These are phyloP conservation scores for Drosophila dunni DNA, from an alignment of 1,140 invertebrate species.

Conservation along the genomic window DNA sequence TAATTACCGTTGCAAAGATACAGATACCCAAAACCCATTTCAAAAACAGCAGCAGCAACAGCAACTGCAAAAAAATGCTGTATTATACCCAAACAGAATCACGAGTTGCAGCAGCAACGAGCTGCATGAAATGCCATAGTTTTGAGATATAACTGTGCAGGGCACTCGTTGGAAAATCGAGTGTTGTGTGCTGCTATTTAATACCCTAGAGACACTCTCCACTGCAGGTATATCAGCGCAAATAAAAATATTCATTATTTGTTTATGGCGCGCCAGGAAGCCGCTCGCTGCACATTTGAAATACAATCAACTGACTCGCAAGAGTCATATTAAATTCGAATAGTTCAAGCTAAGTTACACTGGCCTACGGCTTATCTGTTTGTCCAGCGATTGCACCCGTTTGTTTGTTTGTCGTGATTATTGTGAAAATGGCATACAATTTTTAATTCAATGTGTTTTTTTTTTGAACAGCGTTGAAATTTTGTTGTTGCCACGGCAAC, in stretches of 20 bases:
- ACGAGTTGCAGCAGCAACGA: constrained; percentile 2
- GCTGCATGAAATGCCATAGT: constrained; percentile 14
- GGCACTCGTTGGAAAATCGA: constrained; percentile 26
- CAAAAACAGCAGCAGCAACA: not conserved
- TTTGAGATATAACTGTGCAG: constrained; percentile 40
- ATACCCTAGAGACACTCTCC: not conserved
- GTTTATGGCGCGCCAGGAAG: too few relatives aligned
- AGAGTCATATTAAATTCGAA: not conserved
- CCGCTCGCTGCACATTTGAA: too few relatives aligned
- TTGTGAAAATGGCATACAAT: constrained; percentile 68
- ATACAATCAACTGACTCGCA: not conserved
- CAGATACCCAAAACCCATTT: constrained; percentile 33
- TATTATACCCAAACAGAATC: constrained; percentile 3
- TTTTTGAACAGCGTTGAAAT: not conserved
- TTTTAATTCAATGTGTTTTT: constrained; percentile 2
- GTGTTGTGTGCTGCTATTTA: constrained; percentile 1
- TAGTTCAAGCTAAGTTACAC: not conserved
- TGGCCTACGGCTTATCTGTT: constrained; percentile 10
- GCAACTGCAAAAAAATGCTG: not conserved
- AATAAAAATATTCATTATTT: too few relatives aligned
- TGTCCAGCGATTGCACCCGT: constrained; percentile 8
- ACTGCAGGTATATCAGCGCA: constrained; percentile 3
- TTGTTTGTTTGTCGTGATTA: constrained; percentile 54
- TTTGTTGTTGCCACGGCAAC: constrained; percentile 18
- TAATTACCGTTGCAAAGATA: constrained; percentile 71